Conservation (phyloP, 2,113 vertebrate species). For the Neopipo cinnamomea region DNA sequence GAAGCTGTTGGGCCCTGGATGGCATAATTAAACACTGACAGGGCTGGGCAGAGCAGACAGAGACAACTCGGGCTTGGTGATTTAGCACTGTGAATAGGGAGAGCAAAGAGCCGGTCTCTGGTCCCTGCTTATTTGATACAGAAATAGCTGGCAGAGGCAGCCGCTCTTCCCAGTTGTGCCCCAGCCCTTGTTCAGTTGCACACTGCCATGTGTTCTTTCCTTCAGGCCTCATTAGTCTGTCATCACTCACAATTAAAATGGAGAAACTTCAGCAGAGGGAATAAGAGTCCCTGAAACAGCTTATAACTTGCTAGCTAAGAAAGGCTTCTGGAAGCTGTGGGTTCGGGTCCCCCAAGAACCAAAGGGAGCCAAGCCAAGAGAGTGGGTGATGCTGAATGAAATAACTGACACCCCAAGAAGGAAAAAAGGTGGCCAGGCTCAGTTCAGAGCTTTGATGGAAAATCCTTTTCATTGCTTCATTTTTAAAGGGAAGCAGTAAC, state of each 20-base stretch:
- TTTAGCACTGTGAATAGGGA: neutral
- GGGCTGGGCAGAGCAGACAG: neutral
- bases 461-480: neutral
- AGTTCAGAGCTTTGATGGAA: neutral
- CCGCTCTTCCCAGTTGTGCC: neutral
- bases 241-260: neutral
- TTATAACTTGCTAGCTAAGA: neutral
- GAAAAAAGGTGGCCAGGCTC: neutral
- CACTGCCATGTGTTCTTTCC: neutral
- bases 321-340: neutral
- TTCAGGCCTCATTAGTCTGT: neutral
- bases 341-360: neutral
- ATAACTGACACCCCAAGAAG: neutral
- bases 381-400: neutral
- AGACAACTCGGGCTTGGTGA: neutral
- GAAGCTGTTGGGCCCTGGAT: neutral
- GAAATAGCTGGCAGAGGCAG: neutral
- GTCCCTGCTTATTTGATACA: neutral
- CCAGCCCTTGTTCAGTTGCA: neutral
- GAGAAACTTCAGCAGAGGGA: neutral
- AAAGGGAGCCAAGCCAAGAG: neutral
- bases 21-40: neutral
- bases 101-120: neutral
- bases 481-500: neutral
- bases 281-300: neutral